These are phyloP conservation scores for Misgurnus anguillicaudatus DNA, from an alignment of 2,113 vertebrate genomes.

Conservation along the genomic window DNA sequence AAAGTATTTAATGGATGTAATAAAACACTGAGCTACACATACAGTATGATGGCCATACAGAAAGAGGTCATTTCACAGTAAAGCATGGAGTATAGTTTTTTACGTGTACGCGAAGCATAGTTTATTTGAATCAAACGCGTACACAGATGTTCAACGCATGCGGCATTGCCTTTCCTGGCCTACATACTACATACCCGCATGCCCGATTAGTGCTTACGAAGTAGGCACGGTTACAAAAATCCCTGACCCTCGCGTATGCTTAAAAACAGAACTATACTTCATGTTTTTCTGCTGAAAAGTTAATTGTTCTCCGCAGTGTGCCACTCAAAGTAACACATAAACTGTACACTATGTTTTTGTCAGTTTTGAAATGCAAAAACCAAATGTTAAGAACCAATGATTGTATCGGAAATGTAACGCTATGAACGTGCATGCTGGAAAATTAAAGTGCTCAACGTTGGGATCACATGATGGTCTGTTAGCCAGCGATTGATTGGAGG, in stretches of 20 bases:
- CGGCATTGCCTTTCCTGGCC: too few relatives aligned
- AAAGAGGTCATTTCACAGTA: not conserved
- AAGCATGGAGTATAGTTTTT: not conserved
- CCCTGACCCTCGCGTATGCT: too few relatives aligned
- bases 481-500: not conserved
- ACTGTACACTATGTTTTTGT: not conserved
- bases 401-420: conserved; percentile 62
- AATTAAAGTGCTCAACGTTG: not conserved
- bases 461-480: conserved; percentile 14
- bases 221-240: too few relatives aligned
- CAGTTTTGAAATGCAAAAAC: conserved; percentile 57
- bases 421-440: not conserved
- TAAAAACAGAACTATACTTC: too few relatives aligned
- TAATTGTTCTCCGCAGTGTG: not conserved
- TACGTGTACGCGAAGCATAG: too few relatives aligned
- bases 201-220: too few relatives aligned
- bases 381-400: conserved; percentile 59
- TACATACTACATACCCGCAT: too few relatives aligned
- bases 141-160: too few relatives aligned
- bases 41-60: not conserved
- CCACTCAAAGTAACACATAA: conserved; percentile 51
- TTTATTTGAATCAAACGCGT: too few relatives aligned
- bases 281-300: too few relatives aligned
- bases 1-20: not conserved
- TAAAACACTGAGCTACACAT: not conserved